These are phyloP conservation scores for Rhyacophila brunnea DNA, from an alignment of 1,140 invertebrate genomes.

Conservation along the genomic window DNA sequence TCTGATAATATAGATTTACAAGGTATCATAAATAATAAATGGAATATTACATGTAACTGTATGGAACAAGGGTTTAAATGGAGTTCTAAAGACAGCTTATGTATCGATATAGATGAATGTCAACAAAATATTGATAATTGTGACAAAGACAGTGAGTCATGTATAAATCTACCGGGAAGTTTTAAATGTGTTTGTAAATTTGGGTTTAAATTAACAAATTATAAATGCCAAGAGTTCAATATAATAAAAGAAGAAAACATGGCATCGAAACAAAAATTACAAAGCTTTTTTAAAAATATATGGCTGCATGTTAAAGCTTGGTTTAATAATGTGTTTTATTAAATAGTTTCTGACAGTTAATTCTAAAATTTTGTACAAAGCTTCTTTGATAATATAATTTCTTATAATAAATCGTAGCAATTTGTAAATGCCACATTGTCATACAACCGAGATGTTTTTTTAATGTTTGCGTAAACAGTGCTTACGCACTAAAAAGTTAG, in stretches of 20 bases:
- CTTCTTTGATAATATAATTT: too few relatives aligned
- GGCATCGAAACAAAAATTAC: neutral
- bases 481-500: too few relatives aligned
- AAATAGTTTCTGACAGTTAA: too few relatives aligned
- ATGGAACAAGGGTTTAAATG: conserved; percentile 52
- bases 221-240: neutral
- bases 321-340: neutral
- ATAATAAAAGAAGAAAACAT: neutral
- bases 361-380: too few relatives aligned
- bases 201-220: conserved; percentile 43
- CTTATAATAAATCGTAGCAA: too few relatives aligned
- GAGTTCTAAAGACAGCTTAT: conserved; percentile 59
- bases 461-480: too few relatives aligned
- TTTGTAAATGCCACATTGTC: too few relatives aligned
- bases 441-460: too few relatives aligned
- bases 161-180: conserved; percentile 58
- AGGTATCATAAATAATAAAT: conserved; percentile 53
- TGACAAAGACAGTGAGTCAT: conserved; percentile 45
- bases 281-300: neutral
- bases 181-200: conserved; percentile 55
- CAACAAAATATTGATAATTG: conserved; percentile 46
- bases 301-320: neutral
- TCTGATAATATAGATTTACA: conserved; percentile 54
- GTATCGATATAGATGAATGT: conserved; percentile 67
- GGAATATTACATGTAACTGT: conserved; percentile 62